Base-by-base conservation (phyloP, 2,888 invertebrate species). In the Drosophila nigricruria region DNA sequence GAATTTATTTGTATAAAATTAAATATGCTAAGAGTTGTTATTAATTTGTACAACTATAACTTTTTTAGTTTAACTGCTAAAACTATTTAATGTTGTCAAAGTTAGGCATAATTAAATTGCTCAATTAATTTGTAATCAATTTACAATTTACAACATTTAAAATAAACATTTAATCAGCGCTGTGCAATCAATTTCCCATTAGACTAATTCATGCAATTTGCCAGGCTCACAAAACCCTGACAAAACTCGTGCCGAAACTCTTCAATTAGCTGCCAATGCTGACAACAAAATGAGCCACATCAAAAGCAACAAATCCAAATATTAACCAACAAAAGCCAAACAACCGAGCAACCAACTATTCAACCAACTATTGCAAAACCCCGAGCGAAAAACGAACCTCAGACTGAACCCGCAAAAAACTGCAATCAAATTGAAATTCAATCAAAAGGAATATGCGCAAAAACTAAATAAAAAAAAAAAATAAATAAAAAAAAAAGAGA, bases 391-490 rank as follows among this genome's bases (percentile, higher is more conserved):
- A 70, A 14, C 59, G 27, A 18, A 42, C 30, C 58, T 40, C 30
- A 58, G 58, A 38, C 50, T 45, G 40, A 36, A 40, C 49, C 54
- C 50, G 25, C 42, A 71, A 76, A 76, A 73, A 84, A 79, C 67
- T 77, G 73, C 79, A 84, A 85, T 80, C 82, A 85, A 82, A 82
- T 85, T 85, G 82, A 82, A 85, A 80, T 82, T 85, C 82, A 82
- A 85, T 82, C 85, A 85, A 82, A 75, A 66, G 71, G 71, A 82
- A 82, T 82, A 79, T 79, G 61, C 73, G 62, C 63, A 72, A 65
- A 30, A 64, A 50, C 42, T n/a, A 49, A 40, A 52, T n/a, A 32
- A 49, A 38, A 25, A 63, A 53, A 27, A 40, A 63, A 49, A 34
- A 40, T n/a, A n/a, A n/a, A n/a, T n/a, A 49, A 38, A 25, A 63